Conservation (phyloP, 2,888 invertebrate species). For the Aromia moschata region DNA sequence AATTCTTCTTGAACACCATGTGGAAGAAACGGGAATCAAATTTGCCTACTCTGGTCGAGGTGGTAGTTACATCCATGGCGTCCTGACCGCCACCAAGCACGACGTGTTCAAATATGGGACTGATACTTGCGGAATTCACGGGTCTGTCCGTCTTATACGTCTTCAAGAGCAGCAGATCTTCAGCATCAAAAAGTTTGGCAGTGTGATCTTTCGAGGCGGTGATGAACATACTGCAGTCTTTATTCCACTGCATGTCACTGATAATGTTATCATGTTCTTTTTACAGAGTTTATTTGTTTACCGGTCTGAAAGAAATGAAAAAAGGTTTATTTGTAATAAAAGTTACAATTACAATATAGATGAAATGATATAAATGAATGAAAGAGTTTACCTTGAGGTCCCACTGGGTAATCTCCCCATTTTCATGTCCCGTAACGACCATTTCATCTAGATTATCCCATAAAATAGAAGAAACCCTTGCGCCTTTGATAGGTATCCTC, state of each 20-base stretch:
- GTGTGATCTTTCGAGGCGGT: slow-evolving; percentile 97
- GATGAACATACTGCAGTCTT: slow-evolving; percentile 94
- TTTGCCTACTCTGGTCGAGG: slow-evolving; percentile 92
- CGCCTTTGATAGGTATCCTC: slow-evolving; percentile 80
- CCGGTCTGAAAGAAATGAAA: slow-evolving; percentile 73
- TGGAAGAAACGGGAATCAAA: slow-evolving; percentile 96
- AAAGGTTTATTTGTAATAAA: neutral
- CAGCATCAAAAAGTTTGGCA: slow-evolving; percentile 93
- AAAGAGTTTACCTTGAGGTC: slow-evolving; percentile 90
- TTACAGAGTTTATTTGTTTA: slow-evolving; percentile 79
- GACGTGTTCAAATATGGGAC: slow-evolving; percentile 95
- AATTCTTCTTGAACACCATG: slow-evolving; percentile 97
- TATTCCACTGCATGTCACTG: slow-evolving; percentile 95
- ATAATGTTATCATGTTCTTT: slow-evolving; percentile 88
- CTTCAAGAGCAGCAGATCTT: slow-evolving; percentile 86
- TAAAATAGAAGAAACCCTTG: slow-evolving; percentile 90
- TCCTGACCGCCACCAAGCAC: slow-evolving; percentile 99
- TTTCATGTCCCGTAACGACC: slow-evolving; percentile 92
- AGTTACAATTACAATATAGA: too few species aligned
- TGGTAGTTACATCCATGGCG: slow-evolving; percentile 98
- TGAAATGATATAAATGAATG: too few species aligned
- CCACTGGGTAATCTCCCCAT: slow-evolving; percentile 92
- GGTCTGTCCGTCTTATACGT: slow-evolving; percentile 98
- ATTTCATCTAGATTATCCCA: slow-evolving; percentile 96
- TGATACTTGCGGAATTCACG: slow-evolving; percentile 97